Conservation (phyloP, 2,888 invertebrate genomes). For the Plagiodera versicolora region DNA sequence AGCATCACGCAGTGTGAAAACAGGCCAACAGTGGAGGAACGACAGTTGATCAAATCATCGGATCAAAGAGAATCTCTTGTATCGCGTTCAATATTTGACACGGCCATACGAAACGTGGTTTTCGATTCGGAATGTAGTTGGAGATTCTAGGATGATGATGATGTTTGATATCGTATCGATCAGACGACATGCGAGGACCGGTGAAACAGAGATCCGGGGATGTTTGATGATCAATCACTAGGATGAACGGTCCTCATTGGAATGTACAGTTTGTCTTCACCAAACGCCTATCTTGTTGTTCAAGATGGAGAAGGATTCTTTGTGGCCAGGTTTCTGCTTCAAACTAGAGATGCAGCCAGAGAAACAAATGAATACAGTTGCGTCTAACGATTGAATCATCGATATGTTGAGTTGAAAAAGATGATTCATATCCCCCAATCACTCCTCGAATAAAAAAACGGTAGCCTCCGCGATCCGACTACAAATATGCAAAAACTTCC, state of each 20-base stretch:
- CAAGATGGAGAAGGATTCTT: too few relatives aligned
- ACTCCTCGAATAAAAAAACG: too few relatives aligned
- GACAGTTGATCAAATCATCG: background rate
- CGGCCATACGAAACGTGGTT: background rate
- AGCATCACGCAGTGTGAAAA: background rate
- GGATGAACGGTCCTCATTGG: background rate
- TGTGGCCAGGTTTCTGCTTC: too few relatives aligned
- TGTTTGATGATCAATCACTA: background rate
- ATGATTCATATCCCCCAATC: too few relatives aligned
- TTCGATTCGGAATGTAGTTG: background rate
- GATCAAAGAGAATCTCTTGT: background rate
- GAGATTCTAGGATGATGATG: background rate
- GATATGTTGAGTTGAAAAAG: too few relatives aligned
- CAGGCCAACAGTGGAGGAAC: background rate
- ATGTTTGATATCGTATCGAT: background rate
- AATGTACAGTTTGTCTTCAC: too few relatives aligned
- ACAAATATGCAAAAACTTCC: too few relatives aligned
- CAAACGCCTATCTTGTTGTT: too few relatives aligned
- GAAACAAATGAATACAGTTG: too few relatives aligned
- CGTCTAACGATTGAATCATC: too few relatives aligned
- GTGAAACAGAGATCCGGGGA: background rate
- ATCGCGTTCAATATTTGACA: background rate
- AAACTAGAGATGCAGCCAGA: too few relatives aligned
- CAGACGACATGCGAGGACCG: background rate
- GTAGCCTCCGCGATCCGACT: too few relatives aligned